Base-by-base conservation (phyloP, 30 jellyfish, hydroid and myxozoan species). In the Sanderia malayensis region DNA sequence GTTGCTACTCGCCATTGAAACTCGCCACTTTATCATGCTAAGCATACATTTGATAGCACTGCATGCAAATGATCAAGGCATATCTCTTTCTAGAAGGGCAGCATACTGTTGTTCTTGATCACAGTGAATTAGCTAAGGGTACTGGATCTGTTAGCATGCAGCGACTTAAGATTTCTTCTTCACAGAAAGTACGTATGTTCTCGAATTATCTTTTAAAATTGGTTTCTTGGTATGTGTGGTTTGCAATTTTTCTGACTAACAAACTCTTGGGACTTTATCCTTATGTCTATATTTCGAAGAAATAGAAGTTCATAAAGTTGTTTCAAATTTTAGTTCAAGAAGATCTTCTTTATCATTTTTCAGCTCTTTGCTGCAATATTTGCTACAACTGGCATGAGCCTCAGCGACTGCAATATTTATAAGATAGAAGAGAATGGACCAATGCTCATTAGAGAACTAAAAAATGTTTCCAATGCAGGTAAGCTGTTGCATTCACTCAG, bases 91-190 rank as follows among this genome's bases (percentile, higher is more conserved):
- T n/a, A n/a, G n/a, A n/a, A 76, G 87, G 71, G 17, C 23, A 46
- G 4, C 76, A 46, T 59, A 33, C 22, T 9, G 30, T 76, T 65
- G 52, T 76, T 19, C 52, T 76, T 15, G 73, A 76, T 62, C 87
- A 76, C 24, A 64, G 45, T 61, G 73, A 76, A 45, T 17, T 76
- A 4, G 87, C 73, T n/a, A 46, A 41, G 31, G 80, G 62, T 27
- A 76, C 80, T 6, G 87, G 87, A 13, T 76, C 15, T 62, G 66
- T 76, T 4, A 68, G 67, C 29, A 24, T 18, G 6, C 11, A 49
- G 23, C 64, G 57, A 26, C 74, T 62, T 30, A 62, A 62, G 52
- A 41, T 62, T 25, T 62, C 74, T 41, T 18, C 74, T 0, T 62
- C 74, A 11, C 57, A 62, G 17, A 29, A 62, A 2, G 74, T 62